Conservation (phyloP, 2,797 vertebrate genomes). For the Muscicapa comitata region DNA sequence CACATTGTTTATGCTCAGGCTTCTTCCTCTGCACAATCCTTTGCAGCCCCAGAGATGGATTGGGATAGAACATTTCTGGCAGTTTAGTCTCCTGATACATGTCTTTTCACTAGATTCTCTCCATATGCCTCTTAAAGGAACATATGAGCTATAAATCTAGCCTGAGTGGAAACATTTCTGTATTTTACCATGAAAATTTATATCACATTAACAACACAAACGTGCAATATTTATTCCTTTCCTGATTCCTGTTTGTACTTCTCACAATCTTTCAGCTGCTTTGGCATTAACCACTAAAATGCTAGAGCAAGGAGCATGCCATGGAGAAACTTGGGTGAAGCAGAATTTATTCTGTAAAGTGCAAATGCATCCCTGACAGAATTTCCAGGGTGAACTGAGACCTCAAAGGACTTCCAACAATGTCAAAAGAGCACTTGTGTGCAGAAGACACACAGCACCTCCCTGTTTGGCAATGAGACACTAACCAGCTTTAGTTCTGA, state of each 20-base stretch:
- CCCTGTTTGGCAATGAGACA: constrained; percentile 52
- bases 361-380: neutral
- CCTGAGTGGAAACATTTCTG: constrained; percentile 11
- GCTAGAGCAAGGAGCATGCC: neutral
- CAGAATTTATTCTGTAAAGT: neutral
- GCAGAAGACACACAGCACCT: constrained; percentile 40
- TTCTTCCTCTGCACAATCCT: neutral
- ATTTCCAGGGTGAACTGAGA: neutral
- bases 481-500: constrained; percentile 71
- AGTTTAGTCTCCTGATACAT: constrained; percentile 2
- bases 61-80: constrained; percentile 1
- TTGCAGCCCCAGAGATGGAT: neutral
- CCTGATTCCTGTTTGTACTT: neutral
- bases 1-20: neutral
- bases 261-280: neutral
- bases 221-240: constrained; percentile 4
- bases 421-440: constrained; percentile 63
- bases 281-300: neutral
- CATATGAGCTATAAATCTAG: constrained; percentile 3
- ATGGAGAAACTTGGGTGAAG: neutral
- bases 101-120: constrained; percentile 27
- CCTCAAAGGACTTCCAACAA: constrained; percentile 61
- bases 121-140: neutral
- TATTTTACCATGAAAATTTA: constrained; percentile 37
- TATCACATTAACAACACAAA: constrained; percentile 22